Conservation (phyloP, 2,797 vertebrate genomes). For the Gallinago stenura region DNA sequence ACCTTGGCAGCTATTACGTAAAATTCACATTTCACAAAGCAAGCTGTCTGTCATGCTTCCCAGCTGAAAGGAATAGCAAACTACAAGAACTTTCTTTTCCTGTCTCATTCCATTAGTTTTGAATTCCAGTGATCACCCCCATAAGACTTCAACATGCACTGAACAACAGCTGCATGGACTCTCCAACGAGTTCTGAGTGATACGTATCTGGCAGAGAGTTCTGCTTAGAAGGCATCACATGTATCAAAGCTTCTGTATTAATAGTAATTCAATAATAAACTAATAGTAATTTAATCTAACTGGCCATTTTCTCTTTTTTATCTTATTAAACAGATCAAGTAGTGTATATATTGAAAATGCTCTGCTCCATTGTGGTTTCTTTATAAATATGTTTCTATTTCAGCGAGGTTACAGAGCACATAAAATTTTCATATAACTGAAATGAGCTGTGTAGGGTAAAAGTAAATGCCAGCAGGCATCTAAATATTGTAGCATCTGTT, state of each 20-base stretch:
- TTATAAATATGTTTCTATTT: conserved; percentile 74
- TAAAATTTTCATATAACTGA: conserved; percentile 83
- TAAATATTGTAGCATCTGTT: conserved; percentile 91
- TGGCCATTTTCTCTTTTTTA: conserved; percentile 36
- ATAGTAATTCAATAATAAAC: conserved; percentile 2
- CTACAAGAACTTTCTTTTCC: not conserved
- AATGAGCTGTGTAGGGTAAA: conserved; percentile 89
- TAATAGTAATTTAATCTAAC: conserved; percentile 30
- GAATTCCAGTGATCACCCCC: not conserved
- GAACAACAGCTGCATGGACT: not conserved
- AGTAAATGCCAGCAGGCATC: conserved; percentile 91
- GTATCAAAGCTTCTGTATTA: not conserved
- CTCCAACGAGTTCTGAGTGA: not conserved
- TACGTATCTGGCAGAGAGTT: not conserved
- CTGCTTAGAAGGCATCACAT: not conserved
- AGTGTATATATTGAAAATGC: conserved; percentile 45
- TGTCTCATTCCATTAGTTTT: conserved; percentile 22
- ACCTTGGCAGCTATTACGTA: not conserved
- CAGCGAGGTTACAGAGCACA: conserved; percentile 70
- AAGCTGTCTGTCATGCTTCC: not conserved
- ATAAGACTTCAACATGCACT: not conserved
- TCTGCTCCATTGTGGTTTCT: conserved; percentile 60
- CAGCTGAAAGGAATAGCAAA: not conserved
- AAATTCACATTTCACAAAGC: not conserved
- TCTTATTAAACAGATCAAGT: conserved; percentile 58